Evolutionary conservation across 2,888 invertebrate genomes (phyloP), one percentile per base, ranked within the genome.

Genomic region (Synanthedon myopaeformis): DNA sequence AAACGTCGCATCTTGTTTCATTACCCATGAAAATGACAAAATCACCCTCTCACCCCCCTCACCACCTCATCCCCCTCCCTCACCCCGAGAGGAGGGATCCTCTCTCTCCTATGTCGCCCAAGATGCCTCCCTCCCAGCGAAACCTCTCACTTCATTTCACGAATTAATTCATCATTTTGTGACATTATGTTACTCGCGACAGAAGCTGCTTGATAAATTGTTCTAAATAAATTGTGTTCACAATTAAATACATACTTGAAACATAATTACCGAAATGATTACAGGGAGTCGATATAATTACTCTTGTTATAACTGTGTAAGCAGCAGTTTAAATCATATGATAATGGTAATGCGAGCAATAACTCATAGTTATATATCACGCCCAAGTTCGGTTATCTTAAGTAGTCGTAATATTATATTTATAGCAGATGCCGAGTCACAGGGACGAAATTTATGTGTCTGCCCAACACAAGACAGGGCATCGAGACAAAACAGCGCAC

Each of bases 121-220:
- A 35, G 35, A 8, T 3, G 12, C 53, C 53, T 52, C 57, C 48
- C 54, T 60, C 55, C 59, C 6, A 6, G 52, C 55, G 55, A 49
- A 53, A 55, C 58, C 61, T 59, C 64, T 67, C 75, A 70, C 75
- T 76, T 77, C 68, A 75, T 76, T 76, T 76, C 64, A 69, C 67
- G 74, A 74, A 78, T 76, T 76, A 72, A 77, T 77, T 70, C 72
- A 73, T 76, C 72, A 74, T 66, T 64, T 66, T 62, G 54, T 53
- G 45, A 49, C 51, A n/a, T 49, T 49, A 12, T 12, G 12, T 17
- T 11, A 10, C 49, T 49, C 17, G 10, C 35, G 35, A 6, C 35
- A 10, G 1, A 23, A 23, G 23, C 23, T 5, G 5, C 14, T 45
- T 6, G 45, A 45, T 4, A 11, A 45, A 45, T 45, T 11, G 3